These are phyloP conservation scores for Julus scanicus DNA, from an alignment of 2,888 invertebrate genomes.

Conservation along the genomic window DNA sequence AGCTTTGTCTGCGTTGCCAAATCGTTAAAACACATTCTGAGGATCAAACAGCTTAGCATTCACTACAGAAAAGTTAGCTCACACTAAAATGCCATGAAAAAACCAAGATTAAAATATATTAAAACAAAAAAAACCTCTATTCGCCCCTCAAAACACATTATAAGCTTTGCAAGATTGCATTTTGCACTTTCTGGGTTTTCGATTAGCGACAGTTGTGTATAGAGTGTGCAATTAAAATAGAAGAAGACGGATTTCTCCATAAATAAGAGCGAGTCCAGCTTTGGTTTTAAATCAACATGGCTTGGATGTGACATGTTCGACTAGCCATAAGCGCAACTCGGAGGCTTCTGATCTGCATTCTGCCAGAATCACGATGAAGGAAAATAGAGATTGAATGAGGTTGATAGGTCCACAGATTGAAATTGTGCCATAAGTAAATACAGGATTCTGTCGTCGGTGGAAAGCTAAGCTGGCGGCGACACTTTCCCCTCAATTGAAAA, in stretches of 20 bases:
- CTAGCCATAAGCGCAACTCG: not conserved
- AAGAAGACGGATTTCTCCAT: not conserved
- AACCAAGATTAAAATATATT: not conserved
- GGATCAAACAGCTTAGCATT: not conserved
- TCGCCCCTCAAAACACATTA: not conserved
- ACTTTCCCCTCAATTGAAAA: constrained; percentile 7
- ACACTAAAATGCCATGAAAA: not conserved
- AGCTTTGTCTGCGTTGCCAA: not conserved
- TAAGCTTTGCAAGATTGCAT: not conserved
- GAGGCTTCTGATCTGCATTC: not conserved
- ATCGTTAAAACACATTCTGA: not conserved
- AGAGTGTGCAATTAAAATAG: not conserved
- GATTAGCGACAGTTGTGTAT: not conserved
- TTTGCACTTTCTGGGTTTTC: not conserved
- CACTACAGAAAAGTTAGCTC: not conserved
- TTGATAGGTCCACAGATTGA: constrained; percentile 39
- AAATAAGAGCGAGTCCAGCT: constrained; percentile 2
- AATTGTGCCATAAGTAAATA: constrained; percentile 32
- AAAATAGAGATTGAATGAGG: not conserved
- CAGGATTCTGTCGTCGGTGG: not conserved
- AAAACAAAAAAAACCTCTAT: not conserved
- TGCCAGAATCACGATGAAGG: not conserved
- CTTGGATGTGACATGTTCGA: not conserved
- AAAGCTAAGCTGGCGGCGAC: constrained; percentile 27
- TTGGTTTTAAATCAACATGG: not conserved